Evolutionary conservation across 1,140 invertebrate genomes (phyloP).

Genomic region (Hylyphantes graminicola): DNA sequence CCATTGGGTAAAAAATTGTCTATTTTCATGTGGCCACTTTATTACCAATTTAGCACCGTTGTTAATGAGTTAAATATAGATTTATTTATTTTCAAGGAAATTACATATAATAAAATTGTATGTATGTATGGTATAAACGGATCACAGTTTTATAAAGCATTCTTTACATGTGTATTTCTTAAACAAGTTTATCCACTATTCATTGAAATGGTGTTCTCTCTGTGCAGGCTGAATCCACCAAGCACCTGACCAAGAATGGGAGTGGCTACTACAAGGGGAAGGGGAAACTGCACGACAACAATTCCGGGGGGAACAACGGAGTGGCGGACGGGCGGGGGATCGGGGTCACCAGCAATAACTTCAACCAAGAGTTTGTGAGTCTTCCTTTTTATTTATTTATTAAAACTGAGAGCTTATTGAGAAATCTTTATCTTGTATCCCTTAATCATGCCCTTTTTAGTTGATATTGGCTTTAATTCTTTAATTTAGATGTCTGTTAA

Average conservation of each 20-base stretch:
- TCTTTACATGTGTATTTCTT: too few species aligned
- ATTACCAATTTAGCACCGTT: too few species aligned
- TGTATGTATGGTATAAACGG: too few species aligned
- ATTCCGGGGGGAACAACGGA: constrained; percentile 37
- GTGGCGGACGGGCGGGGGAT: constrained; percentile 48
- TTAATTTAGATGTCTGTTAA: neutral
- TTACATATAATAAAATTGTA: too few species aligned
- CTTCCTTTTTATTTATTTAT: too few species aligned
- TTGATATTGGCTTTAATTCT: neutral
- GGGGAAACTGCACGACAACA: constrained; percentile 44
- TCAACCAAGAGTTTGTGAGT: constrained; percentile 68
- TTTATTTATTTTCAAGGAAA: neutral
- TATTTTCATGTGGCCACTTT: too few species aligned
- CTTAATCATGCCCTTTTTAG: too few species aligned
- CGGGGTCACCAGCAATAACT: constrained; percentile 65
- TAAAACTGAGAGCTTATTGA: too few species aligned
- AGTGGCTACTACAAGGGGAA: constrained; percentile 44
- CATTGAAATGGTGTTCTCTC: neutral
- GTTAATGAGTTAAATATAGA: neutral
- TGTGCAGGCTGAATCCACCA: constrained; percentile 25
- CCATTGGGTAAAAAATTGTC: too few species aligned
- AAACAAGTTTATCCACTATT: neutral
- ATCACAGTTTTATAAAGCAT: too few species aligned
- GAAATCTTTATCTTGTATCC: too few species aligned
- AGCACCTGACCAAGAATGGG: constrained; percentile 57